Evolutionary conservation across 2,888 invertebrate genomes (phyloP), one percentile per base, ranked within the genome.

Genomic region (Scaptomyza reducta): DNA sequence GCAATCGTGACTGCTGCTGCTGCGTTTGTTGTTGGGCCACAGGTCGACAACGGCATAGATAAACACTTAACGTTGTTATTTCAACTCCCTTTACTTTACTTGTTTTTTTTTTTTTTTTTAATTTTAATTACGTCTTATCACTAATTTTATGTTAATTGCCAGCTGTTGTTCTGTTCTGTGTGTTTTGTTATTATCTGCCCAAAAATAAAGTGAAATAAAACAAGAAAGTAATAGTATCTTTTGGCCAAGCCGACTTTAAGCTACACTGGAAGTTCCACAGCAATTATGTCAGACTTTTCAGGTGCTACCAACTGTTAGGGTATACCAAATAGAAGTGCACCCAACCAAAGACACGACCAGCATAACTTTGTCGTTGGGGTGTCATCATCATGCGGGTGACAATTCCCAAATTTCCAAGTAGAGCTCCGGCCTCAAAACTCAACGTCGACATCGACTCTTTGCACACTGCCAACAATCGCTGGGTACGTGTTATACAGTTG

Each of bases 111-210:
- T 14, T 76, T 55, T 59, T 75, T 76, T 64, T 76, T 75, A 68
- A 74, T 78, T 84, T 81, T 86, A 85, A 82, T 87, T 77, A 80
- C 65, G 65, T 14, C 77, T 89, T 89, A 89, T 89, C 89, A 87
- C 78, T 80, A 84, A 84, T 89, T 88, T 84, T 89, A 89, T 89
- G 89, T 79, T 89, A 89, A 89, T 89, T 88, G 85, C 74, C 78
- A 86, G 73, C 79, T 87, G 83, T 71, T 85, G 74, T 68, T 65
- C 35, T 58, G 22, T 60, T 45, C 51, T 44, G 53, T 57, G 74
- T 62, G 65, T 57, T 58, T 14, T 59, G 44, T 33, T 51, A 54
- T 58, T 71, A 70, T 65, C 78, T 60, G 44, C 14, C 54, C 44
- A 55, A 69, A 70, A 72, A 64, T 53, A 44, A 42, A 16, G 13